Conservation (phyloP, 2,113 vertebrate genomes). For the Nothoprocta perdicaria region DNA sequence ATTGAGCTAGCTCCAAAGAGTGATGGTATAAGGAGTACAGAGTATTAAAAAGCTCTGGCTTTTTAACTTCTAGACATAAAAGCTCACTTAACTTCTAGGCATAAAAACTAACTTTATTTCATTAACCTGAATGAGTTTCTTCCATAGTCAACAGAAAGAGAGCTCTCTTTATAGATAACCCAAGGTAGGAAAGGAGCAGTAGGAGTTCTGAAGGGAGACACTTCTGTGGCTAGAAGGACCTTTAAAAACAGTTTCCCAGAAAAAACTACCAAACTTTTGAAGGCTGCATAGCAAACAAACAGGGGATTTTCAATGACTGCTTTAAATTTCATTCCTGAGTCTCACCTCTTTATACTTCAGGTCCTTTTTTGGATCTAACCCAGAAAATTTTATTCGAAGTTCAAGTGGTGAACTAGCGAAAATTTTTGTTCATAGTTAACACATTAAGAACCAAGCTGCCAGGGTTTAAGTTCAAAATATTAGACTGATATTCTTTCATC, state of each 20-base stretch:
- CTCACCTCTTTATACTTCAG: background rate
- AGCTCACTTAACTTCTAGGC: background rate
- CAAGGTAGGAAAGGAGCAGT: background rate
- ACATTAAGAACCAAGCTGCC: slow-evolving; percentile 32
- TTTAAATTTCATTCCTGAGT: background rate
- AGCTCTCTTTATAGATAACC: background rate
- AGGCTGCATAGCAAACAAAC: background rate
- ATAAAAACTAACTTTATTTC: background rate
- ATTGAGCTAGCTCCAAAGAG: background rate
- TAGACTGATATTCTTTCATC: slow-evolving; percentile 49
- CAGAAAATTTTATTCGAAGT: slow-evolving; percentile 50
- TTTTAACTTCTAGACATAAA: background rate
- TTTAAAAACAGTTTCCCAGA: background rate
- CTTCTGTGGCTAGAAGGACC: background rate
- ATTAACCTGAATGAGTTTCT: background rate
- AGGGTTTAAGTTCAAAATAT: slow-evolving; percentile 40
- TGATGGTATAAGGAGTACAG: background rate
- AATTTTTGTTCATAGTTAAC: slow-evolving; percentile 40
- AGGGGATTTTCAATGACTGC: background rate
- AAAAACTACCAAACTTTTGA: background rate
- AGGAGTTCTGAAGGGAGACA: background rate
- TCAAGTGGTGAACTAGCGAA: slow-evolving; percentile 23
- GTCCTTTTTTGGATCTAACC: slow-evolving; percentile 9
- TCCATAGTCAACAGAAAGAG: background rate
- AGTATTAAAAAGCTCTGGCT: fast-evolving